Conservation (phyloP, 2,888 invertebrate species). For the Ectemnius continuus region DNA sequence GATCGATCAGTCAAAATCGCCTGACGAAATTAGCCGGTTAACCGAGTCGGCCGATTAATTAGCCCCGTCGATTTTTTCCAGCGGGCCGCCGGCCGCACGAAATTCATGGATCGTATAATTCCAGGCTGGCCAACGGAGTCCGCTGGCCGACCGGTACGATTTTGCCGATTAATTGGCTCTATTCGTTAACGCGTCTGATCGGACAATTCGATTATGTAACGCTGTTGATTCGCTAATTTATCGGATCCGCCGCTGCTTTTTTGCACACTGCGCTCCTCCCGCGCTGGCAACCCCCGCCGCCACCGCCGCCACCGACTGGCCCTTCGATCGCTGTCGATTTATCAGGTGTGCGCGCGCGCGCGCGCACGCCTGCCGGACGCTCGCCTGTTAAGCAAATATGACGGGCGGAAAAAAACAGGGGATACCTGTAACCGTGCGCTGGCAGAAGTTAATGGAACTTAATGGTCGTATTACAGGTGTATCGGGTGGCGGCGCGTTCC, state of each 20-base stretch:
- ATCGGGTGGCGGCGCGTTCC: constrained; percentile 12
- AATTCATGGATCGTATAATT: constrained; percentile 6
- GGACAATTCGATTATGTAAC: constrained; percentile 12
- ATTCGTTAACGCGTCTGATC: not conserved
- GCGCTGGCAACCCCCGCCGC: too few species aligned
- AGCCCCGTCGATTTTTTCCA: not conserved
- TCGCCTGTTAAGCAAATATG: not conserved
- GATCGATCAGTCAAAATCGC: constrained; percentile 32
- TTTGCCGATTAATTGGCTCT: constrained; percentile 13
- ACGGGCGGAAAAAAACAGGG: constrained; percentile 4
- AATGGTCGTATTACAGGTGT: constrained; percentile 32
- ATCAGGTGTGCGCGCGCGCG: not conserved
- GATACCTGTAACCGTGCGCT: not conserved
- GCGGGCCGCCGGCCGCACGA: not conserved
- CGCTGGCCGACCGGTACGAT: not conserved
- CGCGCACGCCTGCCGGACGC: not conserved
- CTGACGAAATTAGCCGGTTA: constrained; percentile 34
- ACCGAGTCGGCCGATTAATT: constrained; percentile 14
- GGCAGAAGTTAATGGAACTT: constrained; percentile 37
- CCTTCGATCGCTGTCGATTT: not conserved
- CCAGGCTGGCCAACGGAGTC: not conserved
- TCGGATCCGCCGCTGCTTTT: constrained; percentile 4
- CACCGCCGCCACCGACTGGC: not conserved
- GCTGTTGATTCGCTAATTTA: constrained; percentile 9
- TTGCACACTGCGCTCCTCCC: not conserved